A percentile compares a stretch with the other conserved stretches of the same genome.
These are phyloP conservation scores for Cydia splendana DNA, from an alignment of 1,140 invertebrate species.

Conservation along the genomic window DNA sequence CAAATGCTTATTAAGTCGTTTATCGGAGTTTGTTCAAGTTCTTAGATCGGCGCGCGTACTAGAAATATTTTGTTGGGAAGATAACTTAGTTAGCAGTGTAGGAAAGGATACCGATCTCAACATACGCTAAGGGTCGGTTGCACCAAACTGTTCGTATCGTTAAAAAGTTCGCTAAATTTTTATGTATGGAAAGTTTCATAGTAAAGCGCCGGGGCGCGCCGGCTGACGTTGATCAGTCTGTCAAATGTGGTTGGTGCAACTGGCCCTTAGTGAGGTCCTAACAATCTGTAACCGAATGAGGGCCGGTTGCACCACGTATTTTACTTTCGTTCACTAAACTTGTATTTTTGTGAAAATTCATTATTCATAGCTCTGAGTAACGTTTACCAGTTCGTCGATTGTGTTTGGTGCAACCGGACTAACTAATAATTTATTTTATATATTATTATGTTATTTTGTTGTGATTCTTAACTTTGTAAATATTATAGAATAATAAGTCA, in stretches of 20 bases:
- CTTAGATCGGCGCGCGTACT: background rate
- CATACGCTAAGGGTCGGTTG: background rate
- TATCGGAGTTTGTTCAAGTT: too few species aligned
- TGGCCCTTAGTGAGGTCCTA: constrained; percentile 25
- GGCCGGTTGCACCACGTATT: background rate
- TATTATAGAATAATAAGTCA: constrained; percentile 65
- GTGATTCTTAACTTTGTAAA: constrained; percentile 64
- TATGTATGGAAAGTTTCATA: too few species aligned
- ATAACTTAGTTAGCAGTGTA: background rate
- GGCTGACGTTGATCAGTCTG: too few species aligned
- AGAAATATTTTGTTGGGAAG: background rate
- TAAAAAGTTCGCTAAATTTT: too few species aligned
- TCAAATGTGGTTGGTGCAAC: too few species aligned
- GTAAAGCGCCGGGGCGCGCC: too few species aligned
- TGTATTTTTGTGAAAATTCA: too few species aligned
- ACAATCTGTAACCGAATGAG: background rate
- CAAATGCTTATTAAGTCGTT: too few species aligned
- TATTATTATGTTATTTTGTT: constrained; percentile 60
- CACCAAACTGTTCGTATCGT: too few species aligned
- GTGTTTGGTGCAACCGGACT: background rate
- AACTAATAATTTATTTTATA: constrained; percentile 56
- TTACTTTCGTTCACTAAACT: too few species aligned
- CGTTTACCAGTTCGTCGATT: background rate
- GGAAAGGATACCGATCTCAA: constrained; percentile 14
- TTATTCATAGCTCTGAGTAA: too few species aligned